A percentile compares a stretch with the other conserved stretches of the same genome.
Evolutionary conservation across 1,140 invertebrate species (phyloP).

Genomic region (Lasioglossum albipes): DNA sequence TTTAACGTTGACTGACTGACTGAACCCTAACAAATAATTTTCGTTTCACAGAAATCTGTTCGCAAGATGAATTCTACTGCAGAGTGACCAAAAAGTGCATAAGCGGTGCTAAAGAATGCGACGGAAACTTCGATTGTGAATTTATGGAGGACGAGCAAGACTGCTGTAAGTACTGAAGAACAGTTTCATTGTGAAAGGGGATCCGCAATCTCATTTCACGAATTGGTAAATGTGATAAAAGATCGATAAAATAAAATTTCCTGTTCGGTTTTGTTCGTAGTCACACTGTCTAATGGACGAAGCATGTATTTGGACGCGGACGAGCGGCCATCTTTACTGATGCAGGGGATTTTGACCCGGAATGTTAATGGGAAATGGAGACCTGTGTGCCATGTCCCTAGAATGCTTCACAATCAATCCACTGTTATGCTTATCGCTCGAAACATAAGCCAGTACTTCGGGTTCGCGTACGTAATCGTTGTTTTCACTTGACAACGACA

Average conservation of each 20-base stretch:
- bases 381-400: conserved; percentile 80
- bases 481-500: no score
- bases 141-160: conserved; percentile 87
- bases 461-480: conserved; percentile 79
- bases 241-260: no score
- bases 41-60: conserved; percentile 80
- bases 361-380: conserved; percentile 82
- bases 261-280: conserved; percentile 77
- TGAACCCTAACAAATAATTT: no score
- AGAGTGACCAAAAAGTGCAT: conserved; percentile 82
- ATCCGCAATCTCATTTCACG: no score
- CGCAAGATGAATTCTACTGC: conserved; percentile 81
- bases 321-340: conserved; percentile 80
- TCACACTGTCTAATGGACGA: conserved; percentile 83
- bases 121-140: conserved; percentile 82
- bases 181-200: no score
- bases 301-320: conserved; percentile 82
- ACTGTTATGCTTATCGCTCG: conserved; percentile 41
- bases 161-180: conserved; percentile 80
- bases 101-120: conserved; percentile 81
- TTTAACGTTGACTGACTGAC: no score
- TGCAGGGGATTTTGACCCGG: conserved; percentile 82
- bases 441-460: conserved; percentile 83
- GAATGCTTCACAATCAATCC: conserved; percentile 66
- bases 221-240: no score